Evolutionary conservation across 1,140 invertebrate genomes (phyloP).

Genomic region (Liolophura sinensis): DNA sequence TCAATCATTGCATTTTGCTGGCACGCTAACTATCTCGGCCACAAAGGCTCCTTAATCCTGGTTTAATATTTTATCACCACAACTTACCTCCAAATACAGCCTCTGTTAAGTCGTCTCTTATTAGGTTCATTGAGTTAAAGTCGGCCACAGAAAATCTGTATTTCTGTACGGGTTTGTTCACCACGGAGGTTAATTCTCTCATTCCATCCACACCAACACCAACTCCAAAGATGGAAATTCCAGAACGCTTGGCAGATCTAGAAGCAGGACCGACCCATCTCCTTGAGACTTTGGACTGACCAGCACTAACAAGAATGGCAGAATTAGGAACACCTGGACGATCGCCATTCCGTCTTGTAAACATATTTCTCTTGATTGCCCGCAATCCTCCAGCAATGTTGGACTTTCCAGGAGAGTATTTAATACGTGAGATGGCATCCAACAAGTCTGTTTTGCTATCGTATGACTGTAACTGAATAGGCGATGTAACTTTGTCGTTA

Average conservation of each 20-base stretch:
- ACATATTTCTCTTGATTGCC: constrained; percentile 25
- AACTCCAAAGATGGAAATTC: constrained; percentile 5
- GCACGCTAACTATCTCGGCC: too few species aligned
- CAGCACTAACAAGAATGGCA: constrained; percentile 31
- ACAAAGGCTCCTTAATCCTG: too few species aligned
- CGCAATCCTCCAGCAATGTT: constrained; percentile 22
- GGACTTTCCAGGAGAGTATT: constrained; percentile 17
- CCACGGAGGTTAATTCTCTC: neutral
- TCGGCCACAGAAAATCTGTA: constrained; percentile 17
- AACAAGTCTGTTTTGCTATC: constrained; percentile 9
- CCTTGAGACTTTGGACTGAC: constrained; percentile 26
- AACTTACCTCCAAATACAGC: too few species aligned
- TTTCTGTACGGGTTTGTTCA: neutral
- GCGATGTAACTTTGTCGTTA: constrained; percentile 19
- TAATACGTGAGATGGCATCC: constrained; percentile 16
- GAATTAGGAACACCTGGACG: constrained; percentile 21
- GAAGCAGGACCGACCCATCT: constrained; percentile 13
- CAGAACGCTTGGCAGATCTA: constrained; percentile 12
- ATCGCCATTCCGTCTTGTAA: constrained; percentile 22
- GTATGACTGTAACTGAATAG: constrained; percentile 27
- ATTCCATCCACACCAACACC: constrained; percentile 1
- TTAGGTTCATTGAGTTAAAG: constrained; percentile 16
- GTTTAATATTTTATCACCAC: too few species aligned
- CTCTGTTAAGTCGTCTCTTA: too few species aligned
- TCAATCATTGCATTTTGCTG: too few species aligned